Evolutionary conservation across 2,113 vertebrate species (phyloP).

Genomic region (Prochilodus magdalenae): DNA sequence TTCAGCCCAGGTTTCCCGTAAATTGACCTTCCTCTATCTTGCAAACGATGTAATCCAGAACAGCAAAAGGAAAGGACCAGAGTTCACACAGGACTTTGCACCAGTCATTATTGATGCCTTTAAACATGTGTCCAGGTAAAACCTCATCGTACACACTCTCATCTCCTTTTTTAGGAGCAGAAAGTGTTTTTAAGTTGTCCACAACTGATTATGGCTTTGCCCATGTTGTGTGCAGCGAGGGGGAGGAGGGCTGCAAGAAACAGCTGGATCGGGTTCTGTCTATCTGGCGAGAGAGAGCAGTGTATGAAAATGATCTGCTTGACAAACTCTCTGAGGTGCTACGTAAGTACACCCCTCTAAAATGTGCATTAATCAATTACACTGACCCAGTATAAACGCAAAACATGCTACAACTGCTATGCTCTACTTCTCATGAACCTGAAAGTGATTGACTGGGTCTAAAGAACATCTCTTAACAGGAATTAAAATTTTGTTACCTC

Average conservation of each 20-base stretch:
- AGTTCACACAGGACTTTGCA: conserved; percentile 98
- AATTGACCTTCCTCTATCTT: conserved; percentile 97
- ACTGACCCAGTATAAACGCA: too few relatives aligned
- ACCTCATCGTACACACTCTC: background rate
- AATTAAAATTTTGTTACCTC: too few relatives aligned
- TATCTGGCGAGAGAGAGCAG: conserved; percentile 98
- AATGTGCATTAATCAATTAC: too few relatives aligned
- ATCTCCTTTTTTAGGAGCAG: background rate
- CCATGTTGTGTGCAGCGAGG: conserved; percentile 78
- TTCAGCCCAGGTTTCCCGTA: conserved; percentile 92
- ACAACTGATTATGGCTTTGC: background rate
- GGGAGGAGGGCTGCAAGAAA: conserved; percentile 95
- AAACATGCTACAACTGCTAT: too few relatives aligned
- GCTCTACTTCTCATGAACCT: too few relatives aligned
- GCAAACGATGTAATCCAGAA: conserved; percentile 99
- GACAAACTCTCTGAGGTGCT: conserved; percentile 92
- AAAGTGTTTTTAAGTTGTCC: background rate
- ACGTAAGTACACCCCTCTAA: conserved; percentile 80
- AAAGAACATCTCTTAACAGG: too few relatives aligned
- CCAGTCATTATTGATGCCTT: conserved; percentile 96
- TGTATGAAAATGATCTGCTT: conserved; percentile 94
- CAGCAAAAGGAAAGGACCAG: conserved; percentile 98
- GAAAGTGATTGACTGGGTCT: too few relatives aligned
- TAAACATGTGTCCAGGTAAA: conserved; percentile 95
- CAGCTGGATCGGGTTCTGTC: conserved; percentile 93